Evolutionary conservation across 2,797 vertebrate species (phyloP), one percentile per base, ranked within the genome.

Genomic region (Microctenopoma steveboyesi): DNA sequence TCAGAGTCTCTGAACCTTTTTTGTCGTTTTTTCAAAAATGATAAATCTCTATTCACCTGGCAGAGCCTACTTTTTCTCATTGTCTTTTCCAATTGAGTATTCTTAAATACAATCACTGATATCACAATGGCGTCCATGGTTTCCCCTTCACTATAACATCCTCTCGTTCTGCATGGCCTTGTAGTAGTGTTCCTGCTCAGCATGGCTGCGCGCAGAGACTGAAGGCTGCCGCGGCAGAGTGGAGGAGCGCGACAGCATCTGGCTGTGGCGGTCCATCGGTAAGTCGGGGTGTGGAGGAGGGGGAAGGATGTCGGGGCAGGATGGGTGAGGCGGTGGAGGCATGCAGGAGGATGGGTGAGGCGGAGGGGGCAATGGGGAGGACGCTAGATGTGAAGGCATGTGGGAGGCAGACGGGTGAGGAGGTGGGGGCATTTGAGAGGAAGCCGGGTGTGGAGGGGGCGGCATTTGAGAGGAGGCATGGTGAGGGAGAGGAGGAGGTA

Each of bases 111-210:
- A 60, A 70, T 69, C 69, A 63, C n/a, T 55, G 47, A 39, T 56
- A 11, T 65, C 64, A 64, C 72, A 72, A 52, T 16, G 52, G 46
- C 16, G 55, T 49, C 65, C 7, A n/a, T 33, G 0, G 12, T 35
- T 37, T 30, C 15, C 28, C 5, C 9, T 55, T 68, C 3, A 81
- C 81, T 92, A 93, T 73, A 93, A 81, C 90, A 92, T 92, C 84
- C 92, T 82, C 82, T 92, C 88, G 0, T 93, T 91, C 47, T 97
- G 96, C 92, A 98, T 91, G 64, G 96, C 95, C 86, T 96, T 96
- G 89, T 96, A 99, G 90, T 96, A 98, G 0, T 95, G 94, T 79
- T 98, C 97, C 0, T 91, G 92, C 79, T 98, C 96, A 0, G 76
- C 86, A 0, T 91, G 89, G 76, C 92, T 92, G 57, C 89, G 91